A percentile compares a stretch with the other conserved stretches of the same genome.
phyloP scores from a whole-genome alignment of 2,113 vertebrate species.

The Strigops habroptila region DNA sequence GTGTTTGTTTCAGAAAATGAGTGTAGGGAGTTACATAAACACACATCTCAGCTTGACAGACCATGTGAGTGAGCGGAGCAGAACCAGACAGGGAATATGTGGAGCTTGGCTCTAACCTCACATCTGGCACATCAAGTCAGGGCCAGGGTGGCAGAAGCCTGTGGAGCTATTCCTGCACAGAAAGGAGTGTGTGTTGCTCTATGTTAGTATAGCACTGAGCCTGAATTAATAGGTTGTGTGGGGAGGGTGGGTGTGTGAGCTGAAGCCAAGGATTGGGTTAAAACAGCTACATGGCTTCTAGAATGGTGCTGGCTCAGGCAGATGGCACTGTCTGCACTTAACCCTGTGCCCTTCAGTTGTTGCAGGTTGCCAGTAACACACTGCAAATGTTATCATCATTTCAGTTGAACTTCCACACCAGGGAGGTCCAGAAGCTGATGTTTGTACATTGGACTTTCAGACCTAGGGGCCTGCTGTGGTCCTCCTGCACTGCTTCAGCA shows the following conservation, averaged over 20 bases:
- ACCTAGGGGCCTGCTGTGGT: not conserved
- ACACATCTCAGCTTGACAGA: not conserved
- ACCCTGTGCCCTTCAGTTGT: not conserved
- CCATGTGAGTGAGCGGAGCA: not conserved
- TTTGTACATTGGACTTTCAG: too few relatives aligned
- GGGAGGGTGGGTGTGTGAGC: not conserved
- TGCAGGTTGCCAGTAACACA: not conserved
- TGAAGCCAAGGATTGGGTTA: not conserved
- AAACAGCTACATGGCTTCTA: fast-evolving
- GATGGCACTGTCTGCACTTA: fast-evolving
- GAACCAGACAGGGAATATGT: not conserved
- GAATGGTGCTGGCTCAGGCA: not conserved
- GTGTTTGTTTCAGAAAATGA: not conserved
- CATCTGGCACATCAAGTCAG: not conserved
- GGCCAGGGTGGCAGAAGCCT: not conserved
- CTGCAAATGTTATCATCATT: fast-evolving
- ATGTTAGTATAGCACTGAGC: not conserved
- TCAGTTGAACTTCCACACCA: not conserved
- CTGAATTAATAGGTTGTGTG: fast-evolving
- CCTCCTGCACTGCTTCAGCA: not conserved
- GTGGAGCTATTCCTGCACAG: not conserved
- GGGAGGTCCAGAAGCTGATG: not conserved
- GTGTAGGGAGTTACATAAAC: not conserved
- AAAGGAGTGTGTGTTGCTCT: not conserved
- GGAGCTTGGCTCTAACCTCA: not conserved